A percentile compares a stretch with the other conserved stretches of the same genome.
Evolutionary conservation across 2,888 invertebrate genomes (phyloP).

Genomic region (Hecatera dysodea): DNA sequence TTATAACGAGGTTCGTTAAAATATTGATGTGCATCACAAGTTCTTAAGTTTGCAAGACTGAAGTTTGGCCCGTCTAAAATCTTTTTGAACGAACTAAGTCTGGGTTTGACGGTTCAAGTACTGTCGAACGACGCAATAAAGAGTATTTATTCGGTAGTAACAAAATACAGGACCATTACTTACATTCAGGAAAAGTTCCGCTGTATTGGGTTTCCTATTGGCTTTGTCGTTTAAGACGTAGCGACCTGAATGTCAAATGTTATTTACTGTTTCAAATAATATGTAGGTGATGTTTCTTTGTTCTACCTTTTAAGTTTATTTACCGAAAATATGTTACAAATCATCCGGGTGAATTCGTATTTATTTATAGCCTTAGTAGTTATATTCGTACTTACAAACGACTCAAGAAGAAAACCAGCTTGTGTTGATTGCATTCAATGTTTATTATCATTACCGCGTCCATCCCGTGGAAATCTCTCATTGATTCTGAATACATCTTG

Average conservation of each 20-base stretch:
- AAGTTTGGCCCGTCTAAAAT: neutral
- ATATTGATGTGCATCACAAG: conserved; percentile 37
- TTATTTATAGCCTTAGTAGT: no score
- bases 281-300: neutral
- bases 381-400: no score
- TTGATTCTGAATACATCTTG: no score
- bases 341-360: neutral
- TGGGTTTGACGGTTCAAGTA: conserved; percentile 24
- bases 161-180: conserved; percentile 32
- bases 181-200: conserved; percentile 29
- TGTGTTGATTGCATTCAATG: neutral
- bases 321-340: conserved; percentile 3
- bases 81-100: conserved; percentile 8
- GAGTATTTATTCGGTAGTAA: conserved; percentile 32
- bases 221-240: conserved; percentile 21
- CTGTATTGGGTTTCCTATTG: conserved; percentile 45
- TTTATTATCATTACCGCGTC: neutral
- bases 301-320: neutral
- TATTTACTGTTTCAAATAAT: neutral
- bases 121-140: neutral
- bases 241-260: conserved; percentile 27
- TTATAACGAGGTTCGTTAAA: conserved; percentile 48
- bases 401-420: neutral
- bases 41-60: conserved; percentile 14
- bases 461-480: neutral